Base-by-base conservation (phyloP, 2,113 vertebrate genomes). In the Petrocephalus microphthalmus region DNA sequence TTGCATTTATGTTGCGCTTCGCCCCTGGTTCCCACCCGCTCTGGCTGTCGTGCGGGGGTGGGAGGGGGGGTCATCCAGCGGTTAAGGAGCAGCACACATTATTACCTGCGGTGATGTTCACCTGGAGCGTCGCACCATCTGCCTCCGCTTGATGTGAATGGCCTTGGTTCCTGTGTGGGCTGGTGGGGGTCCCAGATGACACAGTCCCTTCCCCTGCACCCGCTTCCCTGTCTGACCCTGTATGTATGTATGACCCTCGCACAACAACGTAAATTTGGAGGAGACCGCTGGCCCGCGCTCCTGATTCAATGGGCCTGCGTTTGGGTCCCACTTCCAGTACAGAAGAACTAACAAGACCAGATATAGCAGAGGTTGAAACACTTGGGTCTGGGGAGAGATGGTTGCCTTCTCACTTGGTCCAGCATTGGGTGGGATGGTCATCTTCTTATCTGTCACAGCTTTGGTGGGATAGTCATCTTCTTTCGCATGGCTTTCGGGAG, bases 1-100 rank as follows among this genome's bases (percentile, higher is more conserved):
- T 5, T n/a, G 49, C 49, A 47, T 52, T 49, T 52, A 90, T 91
- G 88, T 81, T 74, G 88, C 90, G 92, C 89, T 89, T 33, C 37
- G 67, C 67, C 33, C 1, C 13, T 74, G 29, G 67, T 74, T 74
- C 67, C 67, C 67, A 74, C 67, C 67, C 67, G 25, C 29, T 74
- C 67, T 74, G 67, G 29, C 33, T 64, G n/a, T 67, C n/a, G 57
- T 67, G n/a, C n/a, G 60, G 47, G 47, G 47, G 5, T 49, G n/a
- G 20, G 56, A 6, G 22, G 64, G 33, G 67, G 33, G 13, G 71
- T 78, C 71, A 78, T 78, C 33, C 33, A 33, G 37, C 15, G 33
- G 71, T 78, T 37, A 78, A 42, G 33, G 33, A 78, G 71, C 33
- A 19, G 19, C 33, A 67, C 71, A 78, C 71, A 78, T 42, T 33